Evolutionary conservation across 2,797 vertebrate genomes (phyloP).

Genomic region (Hirundo rustica): DNA sequence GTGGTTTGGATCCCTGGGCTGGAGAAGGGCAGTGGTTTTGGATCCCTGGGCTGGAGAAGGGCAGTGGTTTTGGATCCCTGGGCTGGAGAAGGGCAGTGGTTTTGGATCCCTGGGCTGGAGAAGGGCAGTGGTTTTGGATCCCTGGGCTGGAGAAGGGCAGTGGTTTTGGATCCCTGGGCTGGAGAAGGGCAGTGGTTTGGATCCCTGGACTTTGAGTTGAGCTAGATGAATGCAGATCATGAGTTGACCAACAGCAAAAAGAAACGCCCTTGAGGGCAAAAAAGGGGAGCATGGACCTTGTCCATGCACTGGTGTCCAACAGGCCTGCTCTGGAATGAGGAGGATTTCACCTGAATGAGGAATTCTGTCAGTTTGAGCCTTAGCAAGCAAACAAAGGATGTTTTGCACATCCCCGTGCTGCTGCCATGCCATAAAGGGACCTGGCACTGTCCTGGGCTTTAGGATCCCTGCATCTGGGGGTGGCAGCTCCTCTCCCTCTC

Average conservation of each 20-base stretch:
- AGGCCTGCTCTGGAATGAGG: neutral
- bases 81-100: too few relatives aligned
- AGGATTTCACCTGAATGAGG: neutral
- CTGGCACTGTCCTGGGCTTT: too few relatives aligned
- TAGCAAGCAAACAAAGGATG: neutral
- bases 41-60: too few relatives aligned
- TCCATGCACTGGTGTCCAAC: neutral
- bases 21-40: too few relatives aligned
- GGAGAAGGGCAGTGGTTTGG: too few relatives aligned
- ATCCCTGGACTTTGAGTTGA: neutral
- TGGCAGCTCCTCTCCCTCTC: neutral
- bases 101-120: too few relatives aligned
- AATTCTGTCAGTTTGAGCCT: neutral
- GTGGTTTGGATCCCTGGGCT: too few relatives aligned
- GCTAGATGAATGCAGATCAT: neutral
- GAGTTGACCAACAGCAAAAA: neutral
- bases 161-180: too few relatives aligned
- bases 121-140: too few relatives aligned
- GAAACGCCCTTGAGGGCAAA: neutral
- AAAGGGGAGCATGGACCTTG: accelerated
- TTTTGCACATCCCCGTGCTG: accelerated
- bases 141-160: too few relatives aligned
- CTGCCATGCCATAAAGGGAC: accelerated
- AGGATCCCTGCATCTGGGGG: accelerated
- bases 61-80: too few relatives aligned